phyloP scores from a whole-genome alignment of 2,888 invertebrate species.

The Enchytraeus crypticus region DNA sequence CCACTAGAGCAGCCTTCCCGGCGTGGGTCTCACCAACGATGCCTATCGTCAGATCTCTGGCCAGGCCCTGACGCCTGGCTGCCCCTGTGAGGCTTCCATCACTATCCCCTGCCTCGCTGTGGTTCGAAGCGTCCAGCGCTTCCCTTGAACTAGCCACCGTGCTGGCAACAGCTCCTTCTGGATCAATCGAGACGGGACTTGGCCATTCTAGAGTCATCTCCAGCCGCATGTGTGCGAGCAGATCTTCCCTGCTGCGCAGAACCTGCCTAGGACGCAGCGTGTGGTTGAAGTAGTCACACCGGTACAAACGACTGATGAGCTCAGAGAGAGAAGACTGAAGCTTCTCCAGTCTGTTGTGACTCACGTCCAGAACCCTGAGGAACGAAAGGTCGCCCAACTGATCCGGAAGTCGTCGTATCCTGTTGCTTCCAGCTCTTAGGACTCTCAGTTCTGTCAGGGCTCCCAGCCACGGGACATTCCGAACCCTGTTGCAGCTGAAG shows the following conservation, averaged over 20 bases:
- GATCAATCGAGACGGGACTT: too few relatives aligned
- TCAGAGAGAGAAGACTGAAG: constrained; percentile 26
- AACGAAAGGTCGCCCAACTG: constrained; percentile 24
- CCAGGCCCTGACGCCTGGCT: too few relatives aligned
- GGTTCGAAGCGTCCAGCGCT: too few relatives aligned
- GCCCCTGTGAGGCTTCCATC: too few relatives aligned
- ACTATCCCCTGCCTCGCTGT: too few relatives aligned
- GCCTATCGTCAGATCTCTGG: too few relatives aligned
- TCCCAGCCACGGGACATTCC: constrained; percentile 25
- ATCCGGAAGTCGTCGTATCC: constrained; percentile 24
- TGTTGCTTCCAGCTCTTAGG: constrained; percentile 25
- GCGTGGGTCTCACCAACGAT: constrained; percentile 29
- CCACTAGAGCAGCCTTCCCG: constrained; percentile 29
- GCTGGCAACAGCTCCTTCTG: too few relatives aligned
- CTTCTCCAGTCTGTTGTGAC: constrained; percentile 28
- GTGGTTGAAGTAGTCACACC: constrained; percentile 28
- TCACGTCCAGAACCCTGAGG: constrained; percentile 26
- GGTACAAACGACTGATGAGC: constrained; percentile 22
- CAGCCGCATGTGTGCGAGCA: constrained; percentile 27
- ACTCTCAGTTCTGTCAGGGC: constrained; percentile 20
- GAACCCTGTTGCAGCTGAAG: constrained; percentile 29
- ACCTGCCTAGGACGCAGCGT: constrained; percentile 24
- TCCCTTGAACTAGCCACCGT: too few relatives aligned
- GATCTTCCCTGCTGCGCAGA: constrained; percentile 17
- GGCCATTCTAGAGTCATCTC: too few relatives aligned